phyloP scores from a whole-genome alignment of 2,113 vertebrate genomes.

The Tonatia bakeri region DNA sequence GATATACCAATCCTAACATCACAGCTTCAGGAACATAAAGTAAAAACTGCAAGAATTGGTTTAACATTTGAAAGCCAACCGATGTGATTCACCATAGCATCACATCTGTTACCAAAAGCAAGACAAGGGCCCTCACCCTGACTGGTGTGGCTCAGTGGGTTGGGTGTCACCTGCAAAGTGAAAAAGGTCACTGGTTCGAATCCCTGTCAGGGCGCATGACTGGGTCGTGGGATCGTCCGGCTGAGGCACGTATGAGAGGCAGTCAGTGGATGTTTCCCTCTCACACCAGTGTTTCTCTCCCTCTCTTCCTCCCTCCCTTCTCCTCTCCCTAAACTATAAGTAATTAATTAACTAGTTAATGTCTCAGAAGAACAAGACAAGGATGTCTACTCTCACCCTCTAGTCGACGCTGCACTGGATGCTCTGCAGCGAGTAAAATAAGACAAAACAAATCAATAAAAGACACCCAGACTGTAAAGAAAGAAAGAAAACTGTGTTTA shows the following conservation, averaged over 20 bases:
- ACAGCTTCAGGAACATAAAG: not conserved
- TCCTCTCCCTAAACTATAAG: too few relatives aligned
- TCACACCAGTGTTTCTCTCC: too few relatives aligned
- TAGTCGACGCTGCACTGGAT: not conserved
- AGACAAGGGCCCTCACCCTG: not conserved
- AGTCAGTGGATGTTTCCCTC: too few relatives aligned
- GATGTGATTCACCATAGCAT: not conserved
- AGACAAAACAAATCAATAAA: not conserved
- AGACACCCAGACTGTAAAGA: not conserved
- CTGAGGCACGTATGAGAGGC: too few relatives aligned
- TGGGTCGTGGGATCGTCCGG: too few relatives aligned
- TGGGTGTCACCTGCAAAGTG: too few relatives aligned
- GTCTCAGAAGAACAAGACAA: not conserved
- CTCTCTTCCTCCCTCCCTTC: too few relatives aligned
- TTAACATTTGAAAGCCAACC: not conserved
- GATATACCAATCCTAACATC: not conserved
- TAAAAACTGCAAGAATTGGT: not conserved
- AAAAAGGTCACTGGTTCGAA: too few relatives aligned
- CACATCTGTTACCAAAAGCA: not conserved
- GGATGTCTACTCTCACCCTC: not conserved
- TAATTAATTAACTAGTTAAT: too few relatives aligned
- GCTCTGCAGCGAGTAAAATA: not conserved
- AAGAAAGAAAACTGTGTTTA: not conserved
- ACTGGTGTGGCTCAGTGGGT: too few relatives aligned
- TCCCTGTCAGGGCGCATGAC: too few relatives aligned